Percentiles rank a stretch among this genome's conserved stretches.
phyloP scores from a whole-genome alignment of 2,113 vertebrate genomes.

The Stegostoma tigrinum region DNA sequence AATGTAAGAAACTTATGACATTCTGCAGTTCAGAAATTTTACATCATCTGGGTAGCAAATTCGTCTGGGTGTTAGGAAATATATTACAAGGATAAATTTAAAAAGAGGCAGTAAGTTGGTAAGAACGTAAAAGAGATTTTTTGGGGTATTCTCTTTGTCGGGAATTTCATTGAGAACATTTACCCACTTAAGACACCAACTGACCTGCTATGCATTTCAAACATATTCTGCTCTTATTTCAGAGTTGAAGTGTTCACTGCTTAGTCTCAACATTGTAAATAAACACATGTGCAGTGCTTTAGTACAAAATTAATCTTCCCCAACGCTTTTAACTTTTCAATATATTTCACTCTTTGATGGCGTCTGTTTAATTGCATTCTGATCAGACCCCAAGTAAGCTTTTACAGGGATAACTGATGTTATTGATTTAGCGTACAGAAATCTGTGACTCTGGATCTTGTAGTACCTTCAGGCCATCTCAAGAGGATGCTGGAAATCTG shows the following conservation, averaged over 20 bases:
- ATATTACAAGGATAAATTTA: background rate
- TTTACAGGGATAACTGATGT: constrained; percentile 36
- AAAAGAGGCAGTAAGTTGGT: background rate
- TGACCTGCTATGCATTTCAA: background rate
- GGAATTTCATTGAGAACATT: background rate
- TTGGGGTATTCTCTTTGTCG: background rate
- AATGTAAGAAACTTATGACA: background rate
- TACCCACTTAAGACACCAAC: background rate
- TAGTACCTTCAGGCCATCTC: constrained; percentile 31
- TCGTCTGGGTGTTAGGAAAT: background rate
- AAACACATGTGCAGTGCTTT: background rate
- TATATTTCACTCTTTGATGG: background rate
- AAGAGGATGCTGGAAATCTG: background rate
- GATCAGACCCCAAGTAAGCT: background rate
- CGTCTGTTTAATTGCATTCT: constrained; percentile 21
- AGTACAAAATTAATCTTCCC: background rate
- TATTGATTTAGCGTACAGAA: constrained; percentile 30
- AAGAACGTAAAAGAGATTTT: background rate
- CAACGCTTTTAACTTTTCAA: background rate
- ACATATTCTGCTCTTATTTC: background rate
- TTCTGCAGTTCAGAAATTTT: background rate
- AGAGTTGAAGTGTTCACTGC: background rate
- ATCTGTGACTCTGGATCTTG: constrained; percentile 34
- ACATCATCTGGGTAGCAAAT: background rate
- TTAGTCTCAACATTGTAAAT: background rate